Evolutionary conservation across 1,140 invertebrate species (phyloP), one percentile per base, ranked within the genome.

Genomic region (Cydia fagiglandana): DNA sequence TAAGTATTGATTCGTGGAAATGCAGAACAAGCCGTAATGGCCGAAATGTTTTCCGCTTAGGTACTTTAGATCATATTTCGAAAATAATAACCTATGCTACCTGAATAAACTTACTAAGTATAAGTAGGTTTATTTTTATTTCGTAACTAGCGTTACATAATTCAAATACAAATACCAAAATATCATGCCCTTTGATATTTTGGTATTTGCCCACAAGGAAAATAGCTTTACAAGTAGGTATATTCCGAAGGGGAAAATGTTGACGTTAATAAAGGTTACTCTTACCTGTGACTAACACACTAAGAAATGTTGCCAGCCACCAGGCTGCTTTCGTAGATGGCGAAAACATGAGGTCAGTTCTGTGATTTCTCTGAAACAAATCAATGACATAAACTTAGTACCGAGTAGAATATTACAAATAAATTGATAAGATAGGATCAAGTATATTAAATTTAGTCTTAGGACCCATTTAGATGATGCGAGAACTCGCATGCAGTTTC

Each of bases 291-390:
- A 91, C 91, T 78, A 92, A 90, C 34, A 92, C 91, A 79, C 88
- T 90, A 53, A 92, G 81, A 75, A 92, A 89, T 70, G 88, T 92
- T 75, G 88, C 89, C 83, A 92, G 91, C 88, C 91, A 92, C 86
- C 89, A 91, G 89, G 89, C 91, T 83, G 86, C 86, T 76, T 86
- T 92, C 56, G 85, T 91, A 81, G 88, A 88, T 78, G 88, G 83
- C 73, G 91, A 85, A 86, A 84, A 84, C 89, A 92, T 92, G 89
- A 90, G 90, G 90, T 83, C 41, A 45, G 41, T 80, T 81, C 75
- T 78, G 84, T 86, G 73, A 81, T 82, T 64, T 70, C 34, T 79
- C 90, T 90, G 88, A 74, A 91, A 91, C 79, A 82, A 82, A 61
- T 7, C 56, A 61, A 61, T 12, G 20, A 61, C 15, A 24, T 0